Percentiles rank a stretch among this genome's conserved stretches.
These are phyloP conservation scores for Diachasmimorpha longicaudata DNA, from an alignment of 1,140 invertebrate genomes.

Conservation along the genomic window DNA sequence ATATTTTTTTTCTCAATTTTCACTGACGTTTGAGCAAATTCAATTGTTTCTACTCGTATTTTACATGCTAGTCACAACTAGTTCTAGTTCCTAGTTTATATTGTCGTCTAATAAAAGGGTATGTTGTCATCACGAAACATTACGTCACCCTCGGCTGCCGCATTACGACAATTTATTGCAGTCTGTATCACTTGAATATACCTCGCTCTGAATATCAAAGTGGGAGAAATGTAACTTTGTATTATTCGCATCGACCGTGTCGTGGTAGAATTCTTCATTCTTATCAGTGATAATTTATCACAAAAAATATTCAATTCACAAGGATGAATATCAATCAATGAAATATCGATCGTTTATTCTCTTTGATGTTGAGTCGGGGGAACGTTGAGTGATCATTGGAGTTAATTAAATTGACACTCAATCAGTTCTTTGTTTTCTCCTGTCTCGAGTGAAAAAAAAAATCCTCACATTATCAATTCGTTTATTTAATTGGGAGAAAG, in stretches of 20 bases:
- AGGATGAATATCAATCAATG: background rate
- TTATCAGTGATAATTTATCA: background rate
- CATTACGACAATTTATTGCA: conserved; percentile 3
- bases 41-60: background rate
- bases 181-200: background rate
- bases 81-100: background rate
- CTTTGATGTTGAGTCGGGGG: background rate
- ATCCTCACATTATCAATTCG: too few relatives aligned
- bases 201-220: background rate
- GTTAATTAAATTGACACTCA: background rate
- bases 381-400: background rate
- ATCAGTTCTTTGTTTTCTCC: background rate
- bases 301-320: background rate
- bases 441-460: too few relatives aligned
- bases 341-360: background rate
- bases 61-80: background rate
- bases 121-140: conserved; percentile 2
- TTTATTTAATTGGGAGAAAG: too few relatives aligned
- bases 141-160: conserved; percentile 7
- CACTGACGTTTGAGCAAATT: too few relatives aligned
- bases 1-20: too few relatives aligned
- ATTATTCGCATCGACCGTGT: background rate
- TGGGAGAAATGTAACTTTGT: background rate
- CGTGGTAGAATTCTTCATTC: background rate
- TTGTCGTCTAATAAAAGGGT: conserved; percentile 1